These are phyloP conservation scores for Deilephila elpenor DNA, from an alignment of 2,888 invertebrate genomes.

Conservation along the genomic window DNA sequence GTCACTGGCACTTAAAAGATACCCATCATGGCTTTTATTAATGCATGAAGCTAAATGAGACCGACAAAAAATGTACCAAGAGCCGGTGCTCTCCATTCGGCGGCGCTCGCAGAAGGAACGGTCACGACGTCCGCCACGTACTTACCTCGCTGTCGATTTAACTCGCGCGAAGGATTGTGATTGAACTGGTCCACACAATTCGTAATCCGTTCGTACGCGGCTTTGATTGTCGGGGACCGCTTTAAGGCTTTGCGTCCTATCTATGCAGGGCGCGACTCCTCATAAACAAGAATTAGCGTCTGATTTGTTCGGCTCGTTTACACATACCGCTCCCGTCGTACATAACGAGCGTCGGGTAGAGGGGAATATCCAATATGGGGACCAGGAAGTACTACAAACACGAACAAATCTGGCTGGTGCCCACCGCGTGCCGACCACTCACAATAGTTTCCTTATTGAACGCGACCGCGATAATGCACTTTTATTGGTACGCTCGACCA, in stretches of 20 bases:
- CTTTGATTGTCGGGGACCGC: constrained; percentile 71
- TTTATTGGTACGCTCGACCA: constrained; percentile 40
- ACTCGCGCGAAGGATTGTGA: constrained; percentile 60
- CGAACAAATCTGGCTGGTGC: constrained; percentile 68
- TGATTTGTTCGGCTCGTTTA: constrained; percentile 78
- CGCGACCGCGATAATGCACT: constrained; percentile 43
- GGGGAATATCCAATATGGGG: constrained; percentile 70
- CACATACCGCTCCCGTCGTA: constrained; percentile 77
- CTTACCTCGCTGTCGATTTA: constrained; percentile 58
- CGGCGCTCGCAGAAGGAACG: constrained; percentile 36
- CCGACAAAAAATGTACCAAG: constrained; percentile 50
- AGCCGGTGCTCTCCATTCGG: constrained; percentile 39
- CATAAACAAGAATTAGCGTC: constrained; percentile 83
- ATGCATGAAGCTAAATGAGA: constrained; percentile 59
- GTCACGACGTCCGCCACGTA: constrained; percentile 54
- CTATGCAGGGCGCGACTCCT: constrained; percentile 67
- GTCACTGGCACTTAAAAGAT: constrained; percentile 67
- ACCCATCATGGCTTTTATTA: constrained; percentile 64
- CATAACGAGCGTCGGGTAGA: constrained; percentile 67
- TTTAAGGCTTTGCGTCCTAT: constrained; percentile 65
- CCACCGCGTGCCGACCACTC: constrained; percentile 49
- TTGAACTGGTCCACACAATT: constrained; percentile 58
- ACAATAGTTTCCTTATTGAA: constrained; percentile 69
- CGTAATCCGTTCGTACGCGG: constrained; percentile 55
- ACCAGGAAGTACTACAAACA: constrained; percentile 75